phyloP scores from a whole-genome alignment of 2,888 invertebrate genomes.

The Lasioglossum leucozonium region DNA sequence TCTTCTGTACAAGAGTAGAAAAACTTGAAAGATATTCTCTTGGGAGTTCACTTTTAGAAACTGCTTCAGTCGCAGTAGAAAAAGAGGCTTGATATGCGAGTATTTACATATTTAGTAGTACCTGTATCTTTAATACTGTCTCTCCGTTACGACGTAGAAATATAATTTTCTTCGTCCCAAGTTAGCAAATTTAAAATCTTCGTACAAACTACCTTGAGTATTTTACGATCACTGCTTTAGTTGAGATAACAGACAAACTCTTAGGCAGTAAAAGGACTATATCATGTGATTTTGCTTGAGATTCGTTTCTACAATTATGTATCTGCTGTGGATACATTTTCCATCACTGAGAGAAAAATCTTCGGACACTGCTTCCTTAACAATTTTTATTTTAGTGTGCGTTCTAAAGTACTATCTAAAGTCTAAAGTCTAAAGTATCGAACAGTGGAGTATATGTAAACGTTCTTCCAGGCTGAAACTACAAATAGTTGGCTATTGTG shows the following conservation, averaged over 20 bases:
- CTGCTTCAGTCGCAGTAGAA: constrained; percentile 50
- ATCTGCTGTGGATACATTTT: constrained; percentile 43
- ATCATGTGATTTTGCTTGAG: constrained; percentile 44
- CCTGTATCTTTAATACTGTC: constrained; percentile 63
- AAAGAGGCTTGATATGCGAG: constrained; percentile 67
- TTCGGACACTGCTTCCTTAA: constrained; percentile 14
- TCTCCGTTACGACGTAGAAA: constrained; percentile 48
- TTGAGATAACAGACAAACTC: constrained; percentile 46
- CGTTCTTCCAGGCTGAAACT: constrained; percentile 12
- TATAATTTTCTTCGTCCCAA: constrained; percentile 42
- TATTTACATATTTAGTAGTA: constrained; percentile 63
- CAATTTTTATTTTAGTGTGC: constrained; percentile 37
- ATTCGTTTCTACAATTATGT: constrained; percentile 45
- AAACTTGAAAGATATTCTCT: constrained; percentile 59
- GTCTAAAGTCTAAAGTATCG: constrained; percentile 41
- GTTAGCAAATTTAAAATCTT: constrained; percentile 46
- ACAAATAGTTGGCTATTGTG: constrained; percentile 17
- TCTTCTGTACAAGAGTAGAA: constrained; percentile 71
- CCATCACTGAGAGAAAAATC: constrained; percentile 59
- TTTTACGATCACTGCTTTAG: constrained; percentile 55
- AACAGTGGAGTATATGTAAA: constrained; percentile 32
- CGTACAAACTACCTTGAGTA: constrained; percentile 65
- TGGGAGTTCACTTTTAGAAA: constrained; percentile 41
- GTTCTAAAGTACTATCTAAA: constrained; percentile 38
- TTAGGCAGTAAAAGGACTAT: constrained; percentile 62